These are phyloP conservation scores for Anisognathus igniventris DNA, from an alignment of 2,797 vertebrate genomes.

Conservation along the genomic window DNA sequence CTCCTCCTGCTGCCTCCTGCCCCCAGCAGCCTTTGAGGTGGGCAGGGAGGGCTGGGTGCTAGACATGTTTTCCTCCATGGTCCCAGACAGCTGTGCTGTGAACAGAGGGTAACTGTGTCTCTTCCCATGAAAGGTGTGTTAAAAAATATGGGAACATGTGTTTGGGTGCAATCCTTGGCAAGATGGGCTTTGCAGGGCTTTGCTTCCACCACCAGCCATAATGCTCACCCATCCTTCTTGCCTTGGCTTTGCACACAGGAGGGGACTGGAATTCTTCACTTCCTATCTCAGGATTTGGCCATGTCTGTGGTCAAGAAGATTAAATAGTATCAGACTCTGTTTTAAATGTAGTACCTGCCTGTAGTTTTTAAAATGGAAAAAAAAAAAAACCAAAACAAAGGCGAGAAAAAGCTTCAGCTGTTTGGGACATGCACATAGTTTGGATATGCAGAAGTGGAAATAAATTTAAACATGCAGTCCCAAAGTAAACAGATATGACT, in stretches of 20 bases:
- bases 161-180: background rate
- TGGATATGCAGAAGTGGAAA: conserved; percentile 2
- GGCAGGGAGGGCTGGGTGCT: background rate
- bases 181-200: background rate
- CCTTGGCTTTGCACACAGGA: background rate
- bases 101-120: accelerated
- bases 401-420: background rate
- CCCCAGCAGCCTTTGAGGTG: conserved; percentile 18
- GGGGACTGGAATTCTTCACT: background rate
- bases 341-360: background rate
- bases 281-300: background rate
- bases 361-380: background rate
- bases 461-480: conserved; percentile 40
- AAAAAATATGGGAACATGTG: background rate
- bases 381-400: background rate
- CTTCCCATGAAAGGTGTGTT: accelerated
- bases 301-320: background rate
- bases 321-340: background rate
- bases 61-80: accelerated
- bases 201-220: accelerated
- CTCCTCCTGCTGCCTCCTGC: background rate
- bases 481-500: conserved; percentile 51
- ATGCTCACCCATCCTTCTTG: background rate
- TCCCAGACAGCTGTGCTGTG: background rate
- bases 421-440: background rate